Percentiles rank a stretch among this genome's conserved stretches.
Conservation (phyloP, 2,797 vertebrate genomes). For the Meda fulgida region DNA sequence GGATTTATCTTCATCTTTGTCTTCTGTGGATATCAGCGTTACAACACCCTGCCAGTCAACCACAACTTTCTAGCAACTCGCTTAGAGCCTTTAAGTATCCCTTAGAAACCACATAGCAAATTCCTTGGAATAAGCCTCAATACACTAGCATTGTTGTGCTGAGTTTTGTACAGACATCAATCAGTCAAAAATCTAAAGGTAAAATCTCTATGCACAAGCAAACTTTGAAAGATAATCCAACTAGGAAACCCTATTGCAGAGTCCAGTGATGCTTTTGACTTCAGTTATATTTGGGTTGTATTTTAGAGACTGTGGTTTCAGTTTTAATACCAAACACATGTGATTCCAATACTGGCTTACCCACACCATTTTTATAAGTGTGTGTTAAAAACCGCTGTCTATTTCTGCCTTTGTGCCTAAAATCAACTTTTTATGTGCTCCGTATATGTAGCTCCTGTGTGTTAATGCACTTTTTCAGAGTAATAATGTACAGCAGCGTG, state of each 20-base stretch:
- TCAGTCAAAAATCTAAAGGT: background rate
- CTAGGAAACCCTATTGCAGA: background rate
- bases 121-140: background rate
- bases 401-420: slow-evolving; percentile 23
- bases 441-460: background rate
- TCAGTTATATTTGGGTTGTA: slow-evolving; percentile 16
- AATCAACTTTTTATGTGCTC: slow-evolving; percentile 32
- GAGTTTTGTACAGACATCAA: background rate
- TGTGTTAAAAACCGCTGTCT: slow-evolving; percentile 27
- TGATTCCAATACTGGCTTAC: slow-evolving; percentile 3
- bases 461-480: background rate
- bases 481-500: background rate
- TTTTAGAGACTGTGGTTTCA: slow-evolving; percentile 42
- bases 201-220: background rate
- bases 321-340: slow-evolving; percentile 50
- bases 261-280: background rate
- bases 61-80: background rate
- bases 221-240: background rate
- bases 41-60: background rate
- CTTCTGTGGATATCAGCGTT: no score
- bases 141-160: background rate
- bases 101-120: background rate
- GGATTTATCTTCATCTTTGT: no score
- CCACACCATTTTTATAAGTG: slow-evolving; percentile 35
- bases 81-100: background rate